Percentiles rank a stretch among this genome's conserved stretches.
Conservation (phyloP, 1,140 invertebrate species). For the Caerostris darwini region DNA sequence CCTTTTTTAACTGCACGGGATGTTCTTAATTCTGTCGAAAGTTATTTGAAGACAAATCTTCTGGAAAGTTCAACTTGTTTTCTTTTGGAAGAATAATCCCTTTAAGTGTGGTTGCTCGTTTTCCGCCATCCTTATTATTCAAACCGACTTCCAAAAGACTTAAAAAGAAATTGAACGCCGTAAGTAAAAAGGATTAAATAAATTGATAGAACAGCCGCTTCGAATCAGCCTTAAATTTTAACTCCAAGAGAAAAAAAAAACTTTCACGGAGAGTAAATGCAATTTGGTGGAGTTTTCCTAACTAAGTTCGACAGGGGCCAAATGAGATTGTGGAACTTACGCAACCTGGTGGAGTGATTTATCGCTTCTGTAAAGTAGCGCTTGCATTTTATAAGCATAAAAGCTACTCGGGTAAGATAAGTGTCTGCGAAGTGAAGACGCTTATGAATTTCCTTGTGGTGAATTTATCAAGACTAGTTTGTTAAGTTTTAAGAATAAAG, state of each 20-base stretch:
- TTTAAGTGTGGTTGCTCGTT: constrained; percentile 1
- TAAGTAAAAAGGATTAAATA: constrained; percentile 24
- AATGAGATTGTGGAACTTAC: background rate
- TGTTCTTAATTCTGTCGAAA: too few species aligned
- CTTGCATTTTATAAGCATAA: background rate
- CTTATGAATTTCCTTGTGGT: too few species aligned
- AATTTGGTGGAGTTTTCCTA: constrained; percentile 13
- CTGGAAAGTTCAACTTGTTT: background rate
- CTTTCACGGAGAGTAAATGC: background rate
- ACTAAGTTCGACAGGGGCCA: background rate
- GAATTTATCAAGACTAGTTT: too few species aligned
- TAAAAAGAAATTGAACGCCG: background rate
- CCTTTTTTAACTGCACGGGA: too few species aligned
- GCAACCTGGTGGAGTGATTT: background rate
- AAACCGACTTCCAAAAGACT: background rate
- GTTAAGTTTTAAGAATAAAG: too few species aligned
- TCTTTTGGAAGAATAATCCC: background rate
- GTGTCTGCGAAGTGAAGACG: background rate
- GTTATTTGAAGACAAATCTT: background rate
- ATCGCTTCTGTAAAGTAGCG: background rate
- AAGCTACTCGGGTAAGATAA: background rate
- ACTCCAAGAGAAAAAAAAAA: background rate
- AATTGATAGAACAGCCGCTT: constrained; percentile 24
- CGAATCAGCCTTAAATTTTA: background rate
- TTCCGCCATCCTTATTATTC: background rate